These are phyloP conservation scores for Acanthis flammea DNA, from an alignment of 2,797 vertebrate genomes.

Conservation along the genomic window DNA sequence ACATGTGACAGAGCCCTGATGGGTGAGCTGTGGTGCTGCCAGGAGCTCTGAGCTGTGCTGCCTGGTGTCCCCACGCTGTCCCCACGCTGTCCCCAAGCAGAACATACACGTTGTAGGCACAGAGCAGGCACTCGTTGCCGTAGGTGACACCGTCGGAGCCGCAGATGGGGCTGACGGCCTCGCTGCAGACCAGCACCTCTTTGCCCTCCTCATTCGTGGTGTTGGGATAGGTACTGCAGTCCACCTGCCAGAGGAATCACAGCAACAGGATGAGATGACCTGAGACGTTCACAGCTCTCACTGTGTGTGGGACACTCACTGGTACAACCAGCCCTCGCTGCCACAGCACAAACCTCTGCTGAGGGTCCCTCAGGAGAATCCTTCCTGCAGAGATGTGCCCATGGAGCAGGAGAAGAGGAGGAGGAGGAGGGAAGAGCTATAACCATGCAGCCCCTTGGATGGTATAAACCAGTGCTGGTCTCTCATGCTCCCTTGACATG, in stretches of 20 bases:
- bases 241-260: neutral
- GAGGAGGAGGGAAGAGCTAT: neutral
- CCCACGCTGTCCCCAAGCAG: neutral
- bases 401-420: neutral
- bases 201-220: constrained; percentile 14
- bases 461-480: neutral
- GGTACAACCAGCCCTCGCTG: neutral
- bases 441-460: neutral
- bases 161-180: neutral
- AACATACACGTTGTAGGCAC: constrained; percentile 28
- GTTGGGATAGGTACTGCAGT: constrained; percentile 42
- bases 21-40: neutral
- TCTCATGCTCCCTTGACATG: neutral
- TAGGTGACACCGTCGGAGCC: constrained; percentile 4
- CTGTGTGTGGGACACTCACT: neutral
- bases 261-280: neutral
- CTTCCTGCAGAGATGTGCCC: neutral
- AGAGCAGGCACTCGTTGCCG: neutral
- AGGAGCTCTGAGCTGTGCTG: neutral
- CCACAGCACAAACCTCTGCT: neutral
- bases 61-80: neutral
- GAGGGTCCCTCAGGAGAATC: neutral
- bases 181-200: neutral
- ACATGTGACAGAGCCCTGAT: neutral
- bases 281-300: accelerated